Conservation (phyloP, 2,113 vertebrate species). For the Ciconia stormi region DNA sequence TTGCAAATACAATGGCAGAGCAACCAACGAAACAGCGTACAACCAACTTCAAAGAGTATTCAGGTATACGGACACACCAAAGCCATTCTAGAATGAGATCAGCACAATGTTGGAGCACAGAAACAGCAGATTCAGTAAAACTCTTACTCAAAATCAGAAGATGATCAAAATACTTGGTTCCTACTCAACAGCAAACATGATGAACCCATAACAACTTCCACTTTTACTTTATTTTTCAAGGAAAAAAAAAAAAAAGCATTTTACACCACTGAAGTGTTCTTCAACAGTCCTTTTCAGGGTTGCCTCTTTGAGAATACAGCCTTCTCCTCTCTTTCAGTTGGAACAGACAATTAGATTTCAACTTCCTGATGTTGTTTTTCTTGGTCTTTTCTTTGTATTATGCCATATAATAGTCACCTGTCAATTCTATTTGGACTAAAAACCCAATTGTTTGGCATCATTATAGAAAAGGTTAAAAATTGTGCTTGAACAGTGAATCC, state of each 20-base stretch:
- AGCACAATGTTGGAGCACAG: neutral
- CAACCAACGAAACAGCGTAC: neutral
- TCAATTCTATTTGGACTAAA: neutral
- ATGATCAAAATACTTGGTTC: neutral
- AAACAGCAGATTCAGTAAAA: neutral
- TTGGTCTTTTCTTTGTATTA: neutral
- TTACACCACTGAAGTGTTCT: neutral
- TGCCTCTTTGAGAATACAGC: neutral
- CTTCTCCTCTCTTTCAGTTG: neutral
- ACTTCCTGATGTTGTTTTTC: neutral
- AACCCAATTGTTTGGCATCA: neutral
- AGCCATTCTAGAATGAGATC: neutral
- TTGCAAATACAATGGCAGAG: neutral
- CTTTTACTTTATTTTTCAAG: neutral
- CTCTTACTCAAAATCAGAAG: neutral
- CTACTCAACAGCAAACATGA: neutral
- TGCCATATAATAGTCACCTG: neutral
- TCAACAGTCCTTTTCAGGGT: neutral
- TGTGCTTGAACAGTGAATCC: neutral
- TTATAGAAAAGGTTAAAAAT: neutral
- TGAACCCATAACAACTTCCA: neutral
- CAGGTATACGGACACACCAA: neutral
- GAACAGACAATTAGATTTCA: neutral
- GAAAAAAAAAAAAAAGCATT: neutral
- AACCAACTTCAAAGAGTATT: neutral